These are phyloP conservation scores for Zygaena filipendulae DNA, from an alignment of 2,888 invertebrate species.

Conservation along the genomic window DNA sequence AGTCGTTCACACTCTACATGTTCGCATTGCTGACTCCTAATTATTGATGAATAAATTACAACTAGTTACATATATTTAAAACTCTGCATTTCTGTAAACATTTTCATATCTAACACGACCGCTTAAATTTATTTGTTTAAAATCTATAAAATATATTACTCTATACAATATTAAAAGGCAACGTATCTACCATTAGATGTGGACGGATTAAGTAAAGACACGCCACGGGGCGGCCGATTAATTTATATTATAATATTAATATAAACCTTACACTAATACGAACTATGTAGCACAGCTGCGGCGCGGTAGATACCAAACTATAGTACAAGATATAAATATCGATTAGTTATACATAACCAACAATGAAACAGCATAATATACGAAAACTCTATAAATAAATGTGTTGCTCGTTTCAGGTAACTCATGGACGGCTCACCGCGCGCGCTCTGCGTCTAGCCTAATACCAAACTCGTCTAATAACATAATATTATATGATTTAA, in stretches of 20 bases:
- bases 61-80: conserved; percentile 50
- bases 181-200: conserved; percentile 65
- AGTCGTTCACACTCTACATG: too few species aligned
- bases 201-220: conserved; percentile 68
- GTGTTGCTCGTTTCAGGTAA: conserved; percentile 60
- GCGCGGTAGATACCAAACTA: conserved; percentile 41
- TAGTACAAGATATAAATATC: too few species aligned
- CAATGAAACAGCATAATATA: conserved; percentile 53
- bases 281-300: conserved; percentile 26
- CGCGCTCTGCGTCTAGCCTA: conserved; percentile 29
- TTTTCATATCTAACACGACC: conserved; percentile 48
- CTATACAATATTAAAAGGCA: conserved; percentile 69
- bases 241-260: conserved; percentile 45
- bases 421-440: conserved; percentile 49
- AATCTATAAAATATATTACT: conserved; percentile 68
- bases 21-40: too few species aligned
- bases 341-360: conserved; percentile 46
- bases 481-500: conserved; percentile 33
- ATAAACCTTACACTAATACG: conserved; percentile 32
- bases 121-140: conserved; percentile 50
- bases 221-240: conserved; percentile 65
- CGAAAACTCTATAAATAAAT: conserved; percentile 60
- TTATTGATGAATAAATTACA: conserved; percentile 29
- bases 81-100: conserved; percentile 52
- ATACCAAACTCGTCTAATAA: conserved; percentile 46